Base-by-base conservation (phyloP, 30 jellyfish, hydroid and myxozoan species). In the Euphysa ruthae region DNA sequence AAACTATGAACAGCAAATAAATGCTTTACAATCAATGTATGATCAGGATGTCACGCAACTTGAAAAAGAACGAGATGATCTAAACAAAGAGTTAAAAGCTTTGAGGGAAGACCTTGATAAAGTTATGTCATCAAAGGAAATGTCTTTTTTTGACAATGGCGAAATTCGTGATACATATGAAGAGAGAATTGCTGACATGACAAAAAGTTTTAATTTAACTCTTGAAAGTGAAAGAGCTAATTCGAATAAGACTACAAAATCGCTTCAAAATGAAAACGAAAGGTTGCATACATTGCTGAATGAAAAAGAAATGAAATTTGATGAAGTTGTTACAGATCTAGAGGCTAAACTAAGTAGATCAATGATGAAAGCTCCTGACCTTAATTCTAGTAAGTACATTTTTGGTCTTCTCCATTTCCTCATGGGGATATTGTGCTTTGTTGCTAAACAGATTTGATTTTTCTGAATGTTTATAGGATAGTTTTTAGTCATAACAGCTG, bases 151-250 rank as follows among this genome's bases (percentile, higher is more conserved):
- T n/a, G 82, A 72, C 7, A 66, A 49, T 33, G 79, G 74, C 26
- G 88, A 71, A 22, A 34, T 85, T 23, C 55, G 69, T 69, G 81
- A 72, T 62, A 68, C 50, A 24, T 78, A 79, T 63, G 85, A 77
- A 75, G 78, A 71, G 33, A 75, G 78, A 66, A 49, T 78, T 3
- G 15, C 77, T 6, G 86, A 77, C 15, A 51, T 78, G 92, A 78
- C 66, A 55, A 58, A 61, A 26, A 78, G 65, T 52, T 69, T 55
- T 69, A 85, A 85, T 30, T 24, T 43, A 58, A 38, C 32, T 16
- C 44, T 42, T 16, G 32, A 19, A 10, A 72, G 26, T 18, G 29
- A 20, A 20, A 28, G 23, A 0, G 30, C 15, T 22, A 25, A 32
- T 3, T 57, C 25, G 28, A 15, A 31, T 43, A 58, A 68, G 28